A percentile compares a stretch with the other conserved stretches of the same genome.
These are phyloP conservation scores for Valencia hispanica DNA, from an alignment of 2,797 vertebrate species.

Conservation along the genomic window DNA sequence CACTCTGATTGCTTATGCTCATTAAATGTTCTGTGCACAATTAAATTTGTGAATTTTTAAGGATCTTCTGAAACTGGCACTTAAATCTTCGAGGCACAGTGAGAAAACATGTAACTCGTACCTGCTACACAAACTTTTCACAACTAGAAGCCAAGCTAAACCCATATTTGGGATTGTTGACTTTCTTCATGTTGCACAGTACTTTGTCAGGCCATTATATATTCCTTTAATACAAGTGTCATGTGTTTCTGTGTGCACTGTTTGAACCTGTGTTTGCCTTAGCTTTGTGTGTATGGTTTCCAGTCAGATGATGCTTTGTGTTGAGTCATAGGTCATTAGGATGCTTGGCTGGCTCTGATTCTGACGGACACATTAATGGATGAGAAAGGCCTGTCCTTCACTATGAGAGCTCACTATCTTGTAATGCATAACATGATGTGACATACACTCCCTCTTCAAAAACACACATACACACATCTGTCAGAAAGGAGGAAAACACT, in stretches of 20 bases:
- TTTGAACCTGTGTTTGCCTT: slow-evolving; percentile 38
- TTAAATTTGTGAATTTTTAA: background rate
- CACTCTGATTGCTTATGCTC: background rate
- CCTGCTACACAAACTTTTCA: background rate
- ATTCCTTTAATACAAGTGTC: slow-evolving; percentile 2
- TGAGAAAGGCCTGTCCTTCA: slow-evolving; percentile 62
- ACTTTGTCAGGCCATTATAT: background rate
- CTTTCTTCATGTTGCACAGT: background rate
- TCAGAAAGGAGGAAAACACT: slow-evolving; percentile 6
- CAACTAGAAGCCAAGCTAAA: background rate
- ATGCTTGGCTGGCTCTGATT: slow-evolving; percentile 66
- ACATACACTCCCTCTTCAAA: slow-evolving; percentile 12
- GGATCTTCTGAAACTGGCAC: background rate
- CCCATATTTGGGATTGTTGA: background rate
- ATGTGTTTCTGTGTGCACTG: slow-evolving; percentile 20
- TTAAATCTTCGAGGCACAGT: background rate
- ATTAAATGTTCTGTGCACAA: slow-evolving; percentile 1
- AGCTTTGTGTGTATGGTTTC: background rate
- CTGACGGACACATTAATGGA: slow-evolving; percentile 63
- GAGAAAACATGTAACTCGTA: background rate
- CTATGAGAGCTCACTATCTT: slow-evolving; percentile 39
- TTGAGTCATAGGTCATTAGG: slow-evolving; percentile 68
- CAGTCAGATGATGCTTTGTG: slow-evolving; percentile 37
- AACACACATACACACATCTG: background rate
- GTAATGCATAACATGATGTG: slow-evolving; percentile 28